Percentiles rank a stretch among this genome's conserved stretches.
phyloP scores from a whole-genome alignment of 1,140 invertebrate species.

The Trachelipus rathkii region DNA sequence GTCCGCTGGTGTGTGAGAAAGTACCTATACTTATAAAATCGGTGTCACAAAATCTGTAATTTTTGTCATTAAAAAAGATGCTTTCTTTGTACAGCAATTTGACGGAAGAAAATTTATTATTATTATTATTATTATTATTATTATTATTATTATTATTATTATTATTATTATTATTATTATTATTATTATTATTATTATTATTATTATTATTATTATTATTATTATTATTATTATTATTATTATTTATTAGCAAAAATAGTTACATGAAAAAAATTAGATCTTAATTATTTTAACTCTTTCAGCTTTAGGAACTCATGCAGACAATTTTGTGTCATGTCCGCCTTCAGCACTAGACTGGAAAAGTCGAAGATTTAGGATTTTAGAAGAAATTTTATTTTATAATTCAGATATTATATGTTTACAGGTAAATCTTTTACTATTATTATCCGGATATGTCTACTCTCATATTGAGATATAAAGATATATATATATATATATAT shows the following conservation, averaged over 20 bases:
- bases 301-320: slow-evolving; percentile 67
- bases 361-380: slow-evolving; percentile 61
- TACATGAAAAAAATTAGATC: not conserved
- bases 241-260: slow-evolving; percentile 9
- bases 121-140: no score
- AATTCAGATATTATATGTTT: slow-evolving; percentile 69
- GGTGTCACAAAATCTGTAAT: no score
- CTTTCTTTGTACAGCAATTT: no score
- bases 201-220: slow-evolving; percentile 2
- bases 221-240: not conserved
- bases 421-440: slow-evolving; percentile 54
- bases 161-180: not conserved
- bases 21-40: no score
- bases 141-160: not conserved
- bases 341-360: slow-evolving; percentile 66
- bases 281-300: slow-evolving; percentile 47
- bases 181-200: no score
- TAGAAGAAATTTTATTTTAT: slow-evolving; percentile 68
- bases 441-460: no score
- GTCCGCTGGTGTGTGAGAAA: no score
- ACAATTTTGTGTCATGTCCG: slow-evolving; percentile 70
- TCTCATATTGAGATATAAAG: no score
- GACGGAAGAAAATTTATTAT: no score
- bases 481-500: no score
- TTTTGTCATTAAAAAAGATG: no score